Evolutionary conservation across 1,140 invertebrate species (phyloP), one percentile per base, ranked within the genome.

Genomic region (Euwallacea similis): DNA sequence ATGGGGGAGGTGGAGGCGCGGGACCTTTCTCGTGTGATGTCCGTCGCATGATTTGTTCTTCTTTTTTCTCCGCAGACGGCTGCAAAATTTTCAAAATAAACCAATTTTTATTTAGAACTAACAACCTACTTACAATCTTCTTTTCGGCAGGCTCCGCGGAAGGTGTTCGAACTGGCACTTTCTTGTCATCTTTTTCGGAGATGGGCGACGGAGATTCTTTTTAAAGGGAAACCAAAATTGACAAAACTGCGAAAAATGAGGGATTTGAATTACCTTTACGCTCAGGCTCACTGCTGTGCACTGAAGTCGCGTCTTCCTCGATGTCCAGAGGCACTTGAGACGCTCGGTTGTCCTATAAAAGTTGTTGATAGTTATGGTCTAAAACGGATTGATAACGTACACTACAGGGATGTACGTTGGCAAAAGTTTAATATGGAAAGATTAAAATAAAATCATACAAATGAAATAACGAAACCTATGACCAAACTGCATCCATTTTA

Each of bases 251-350:
- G 15, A 47, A 16, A 50, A 50, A 4, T n/a, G 21, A 47, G 21
- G 4, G 4, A 33, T 33, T 33, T 33, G 1, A 33, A 33, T 33
- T 82, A 90, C 91, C 86, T 84, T 90, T 91, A 84, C 85, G 82
- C 73, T 90, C 88, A 85, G 86, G 86, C 81, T 93, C 92, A 87
- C 88, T 91, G 82, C 89, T 88, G 83, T 87, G 87, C 79, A 92
- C 87, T 76, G 91, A 92, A 80, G 89, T 87, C 81, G 90, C 90
- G 85, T 94, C 92, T 92, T 93, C 92, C 91, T 93, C 92, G 87
- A 93, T 87, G 84, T 93, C 91, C 88, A 93, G 89, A 79, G 89
- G 90, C 84, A 92, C 87, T 84, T 93, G 91, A 79, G 91, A 93
- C 79, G 89, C 90, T 86, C 91, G 91, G 84, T 91, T 91, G 87